Evolutionary conservation across 1,140 invertebrate genomes (phyloP).

Genomic region (Psix sp.): DNA sequence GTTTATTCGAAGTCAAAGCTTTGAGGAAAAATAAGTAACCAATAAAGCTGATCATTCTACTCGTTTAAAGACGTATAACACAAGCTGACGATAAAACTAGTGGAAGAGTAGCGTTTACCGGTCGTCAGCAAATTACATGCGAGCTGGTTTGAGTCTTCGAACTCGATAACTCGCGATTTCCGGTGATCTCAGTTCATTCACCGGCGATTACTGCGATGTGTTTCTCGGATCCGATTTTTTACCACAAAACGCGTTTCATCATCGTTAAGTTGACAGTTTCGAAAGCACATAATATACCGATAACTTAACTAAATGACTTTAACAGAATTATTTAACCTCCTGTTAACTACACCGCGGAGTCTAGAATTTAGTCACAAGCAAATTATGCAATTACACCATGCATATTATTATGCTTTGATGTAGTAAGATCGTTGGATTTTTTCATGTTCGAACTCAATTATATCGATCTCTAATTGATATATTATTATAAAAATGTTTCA

Average conservation of each 20-base stretch:
- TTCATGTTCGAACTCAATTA: too few relatives aligned
- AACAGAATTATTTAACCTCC: slow-evolving; percentile 5
- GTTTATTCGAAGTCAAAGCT: too few relatives aligned
- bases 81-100: slow-evolving; percentile 37
- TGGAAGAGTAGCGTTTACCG: slow-evolving; percentile 53
- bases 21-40: slow-evolving; percentile 9
- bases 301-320: slow-evolving; percentile 4
- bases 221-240: slow-evolving; percentile 37
- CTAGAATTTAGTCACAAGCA: background rate
- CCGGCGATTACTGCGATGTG: slow-evolving; percentile 37
- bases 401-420: too few relatives aligned
- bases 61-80: slow-evolving; percentile 34
- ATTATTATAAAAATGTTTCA: too few relatives aligned
- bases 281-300: slow-evolving; percentile 1
- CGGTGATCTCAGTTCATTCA: slow-evolving; percentile 62
- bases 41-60: slow-evolving; percentile 45
- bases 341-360: background rate
- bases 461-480: too few relatives aligned
- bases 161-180: slow-evolving; percentile 64
- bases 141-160: slow-evolving; percentile 51
- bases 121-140: slow-evolving; percentile 58
- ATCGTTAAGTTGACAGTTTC: slow-evolving; percentile 39
- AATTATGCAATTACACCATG: slow-evolving; percentile 3
- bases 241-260: slow-evolving; percentile 21
- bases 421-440: too few relatives aligned